Evolutionary conservation across 2,113 vertebrate genomes (phyloP), one percentile per base, ranked within the genome.

Genomic region (Mirounga angustirostris): DNA sequence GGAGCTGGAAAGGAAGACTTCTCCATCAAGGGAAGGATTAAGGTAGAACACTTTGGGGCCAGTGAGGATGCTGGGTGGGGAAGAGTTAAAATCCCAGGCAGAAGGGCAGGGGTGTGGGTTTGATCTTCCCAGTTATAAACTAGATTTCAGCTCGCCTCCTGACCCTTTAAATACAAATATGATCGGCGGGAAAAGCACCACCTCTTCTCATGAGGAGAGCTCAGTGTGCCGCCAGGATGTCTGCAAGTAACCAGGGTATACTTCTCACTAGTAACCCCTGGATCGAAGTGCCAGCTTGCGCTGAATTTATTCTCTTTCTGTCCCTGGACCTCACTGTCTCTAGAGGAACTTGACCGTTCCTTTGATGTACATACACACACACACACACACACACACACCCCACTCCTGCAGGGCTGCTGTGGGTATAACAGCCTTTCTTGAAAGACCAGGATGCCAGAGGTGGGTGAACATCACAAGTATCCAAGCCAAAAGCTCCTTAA

Each of bases 361-460:
- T 87, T 74, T 94, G 74, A 82, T n/a, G 67, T 22, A 1, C 0
- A 18, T 52, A 30, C 9, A 14, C 2, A 81, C 50, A n/a, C 28
- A 26, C 65, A 30, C 58, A 84, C 58, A 63, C 36, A 40, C 40
- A 33, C 65, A 30, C 28, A 58, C 61, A 30, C 73, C 0, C 52
- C 30, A 82, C 59, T 46, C 30, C 59, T 33, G 30, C 67, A 52
- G 79, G 59, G 69, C 30, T 71, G 59, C 26, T 61, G 78, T 28
- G 86, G 3, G 3, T 79, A 79, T 43, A 59, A 69, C 40, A 79
- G n/a, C 26, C 12, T 79, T 73, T 80, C 36, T 18, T 91, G 54
- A 81, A 96, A 86, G 80, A 73, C 73, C 61, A 69, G 36, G 87
- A 56, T 96, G 54, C 79, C 43, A 94, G 71, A 58, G 71, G 40